Conservation (phyloP, 2,113 vertebrate species). For the Macroglossus sobrinus region DNA sequence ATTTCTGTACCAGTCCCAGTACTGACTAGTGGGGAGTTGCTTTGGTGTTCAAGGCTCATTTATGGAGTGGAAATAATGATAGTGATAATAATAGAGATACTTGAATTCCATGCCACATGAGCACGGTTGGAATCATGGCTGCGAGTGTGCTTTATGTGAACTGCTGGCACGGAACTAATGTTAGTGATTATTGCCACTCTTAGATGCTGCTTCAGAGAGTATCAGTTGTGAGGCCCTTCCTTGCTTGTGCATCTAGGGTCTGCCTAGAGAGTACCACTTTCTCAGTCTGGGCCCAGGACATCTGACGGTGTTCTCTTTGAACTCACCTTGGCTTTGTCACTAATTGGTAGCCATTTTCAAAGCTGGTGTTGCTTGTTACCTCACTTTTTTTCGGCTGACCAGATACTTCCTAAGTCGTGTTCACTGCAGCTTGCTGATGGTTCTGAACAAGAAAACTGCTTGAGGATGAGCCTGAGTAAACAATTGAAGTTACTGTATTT, state of each 20-base stretch:
- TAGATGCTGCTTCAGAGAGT: not conserved
- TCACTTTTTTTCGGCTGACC: not conserved
- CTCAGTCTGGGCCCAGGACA: not conserved
- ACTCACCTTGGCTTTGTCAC: not conserved
- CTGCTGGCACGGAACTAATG: no score
- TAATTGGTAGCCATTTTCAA: not conserved
- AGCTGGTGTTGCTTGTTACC: not conserved
- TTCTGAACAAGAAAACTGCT: not conserved
- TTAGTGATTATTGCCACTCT: not conserved
- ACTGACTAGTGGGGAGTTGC: not conserved
- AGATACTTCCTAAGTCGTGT: not conserved
- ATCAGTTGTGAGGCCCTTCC: not conserved
- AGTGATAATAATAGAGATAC: not conserved
- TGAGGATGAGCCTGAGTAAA: not conserved
- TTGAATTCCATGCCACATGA: not conserved
- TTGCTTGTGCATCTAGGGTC: not conserved
- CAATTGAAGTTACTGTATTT: not conserved
- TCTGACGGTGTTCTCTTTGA: not conserved
- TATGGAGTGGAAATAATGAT: not conserved
- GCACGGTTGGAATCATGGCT: not conserved
- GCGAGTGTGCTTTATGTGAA: not conserved
- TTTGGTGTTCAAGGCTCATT: not conserved
- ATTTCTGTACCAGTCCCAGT: not conserved
- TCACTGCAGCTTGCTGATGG: fast-evolving
- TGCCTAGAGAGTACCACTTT: not conserved